Base-by-base conservation (phyloP, 1,140 invertebrate species). In the Dolichoris vasculosae region DNA sequence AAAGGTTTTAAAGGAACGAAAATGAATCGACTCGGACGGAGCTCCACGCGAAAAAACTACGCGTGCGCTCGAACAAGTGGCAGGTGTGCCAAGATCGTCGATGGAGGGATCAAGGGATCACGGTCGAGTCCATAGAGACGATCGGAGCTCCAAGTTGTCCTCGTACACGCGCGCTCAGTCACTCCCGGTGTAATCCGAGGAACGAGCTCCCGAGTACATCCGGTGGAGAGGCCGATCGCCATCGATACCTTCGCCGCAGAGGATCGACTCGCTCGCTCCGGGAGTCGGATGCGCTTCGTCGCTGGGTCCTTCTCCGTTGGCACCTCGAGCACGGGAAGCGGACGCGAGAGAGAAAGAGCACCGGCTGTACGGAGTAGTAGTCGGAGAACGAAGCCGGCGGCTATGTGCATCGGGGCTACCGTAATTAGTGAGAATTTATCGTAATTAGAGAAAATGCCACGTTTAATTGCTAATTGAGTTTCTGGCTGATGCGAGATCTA, bases 381-480 rank as follows among this genome's bases (percentile, higher is more conserved):
- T 73, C 26, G 51, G 80, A 35, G 30, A 76, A 51, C 43, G 46
- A 26, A 13, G 80, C 84, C 86, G 87, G 87, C 82, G 86, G 80
- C 77, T 88, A 86, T 85, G 88, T 89, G 90, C 26, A 90, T 92
- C 90, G 55, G 23, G 23, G 90, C 90, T 91, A 89, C 89, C 90
- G 93, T 94, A 94, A 94, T 94, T 94, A 94, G 93, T 92, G 92
- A 94, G 94, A 94, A 94, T 93, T 92, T 94, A 94, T 94, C 93
- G 94, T 94, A 94, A 94, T 94, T 94, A 94, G 93, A 94, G 94
- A 94, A 94, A 94, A 94, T 94, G 94, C 94, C 93, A 94, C 94
- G 93, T 94, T 94, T 94, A 94, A 94, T 94, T 94, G 94, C 94
- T 94, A 94, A 94, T 94, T 94, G 94, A 94, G 93, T 94, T 94